phyloP scores from a whole-genome alignment of 2,113 vertebrate species.

The Mionectes macconnelli region DNA sequence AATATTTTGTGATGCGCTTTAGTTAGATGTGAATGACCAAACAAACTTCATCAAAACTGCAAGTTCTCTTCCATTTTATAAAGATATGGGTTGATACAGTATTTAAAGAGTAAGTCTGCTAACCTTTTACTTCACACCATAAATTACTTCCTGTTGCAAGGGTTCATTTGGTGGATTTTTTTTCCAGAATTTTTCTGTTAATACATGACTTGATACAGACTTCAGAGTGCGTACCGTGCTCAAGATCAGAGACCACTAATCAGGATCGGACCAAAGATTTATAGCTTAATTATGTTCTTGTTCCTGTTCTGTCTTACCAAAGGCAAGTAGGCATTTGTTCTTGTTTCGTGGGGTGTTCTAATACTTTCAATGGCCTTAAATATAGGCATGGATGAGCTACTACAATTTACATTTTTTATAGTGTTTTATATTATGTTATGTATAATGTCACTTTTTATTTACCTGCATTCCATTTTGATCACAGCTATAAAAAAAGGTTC shows the following conservation, averaged over 20 bases:
- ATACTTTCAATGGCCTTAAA: constrained; percentile 10
- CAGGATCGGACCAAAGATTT: neutral
- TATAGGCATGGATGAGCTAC: neutral
- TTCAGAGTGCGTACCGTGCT: neutral
- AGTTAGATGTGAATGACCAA: neutral
- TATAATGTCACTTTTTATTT: constrained; percentile 63
- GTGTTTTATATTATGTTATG: constrained; percentile 22
- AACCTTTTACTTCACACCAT: neutral
- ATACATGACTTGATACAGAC: neutral
- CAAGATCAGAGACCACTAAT: neutral
- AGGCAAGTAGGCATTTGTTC: neutral
- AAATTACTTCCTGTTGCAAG: neutral
- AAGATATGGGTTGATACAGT: neutral
- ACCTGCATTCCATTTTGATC: constrained; percentile 59
- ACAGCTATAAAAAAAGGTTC: constrained; percentile 29
- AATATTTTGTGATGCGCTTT: neutral
- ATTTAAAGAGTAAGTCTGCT: neutral
- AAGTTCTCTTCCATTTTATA: neutral
- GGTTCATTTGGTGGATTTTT: neutral
- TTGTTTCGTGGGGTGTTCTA: neutral
- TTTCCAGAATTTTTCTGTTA: neutral
- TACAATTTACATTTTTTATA: constrained; percentile 52
- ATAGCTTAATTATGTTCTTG: neutral
- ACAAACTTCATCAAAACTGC: neutral
- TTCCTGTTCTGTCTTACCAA: neutral